These are phyloP conservation scores for Perca flavescens DNA, from an alignment of 2,113 vertebrate genomes.

Conservation along the genomic window DNA sequence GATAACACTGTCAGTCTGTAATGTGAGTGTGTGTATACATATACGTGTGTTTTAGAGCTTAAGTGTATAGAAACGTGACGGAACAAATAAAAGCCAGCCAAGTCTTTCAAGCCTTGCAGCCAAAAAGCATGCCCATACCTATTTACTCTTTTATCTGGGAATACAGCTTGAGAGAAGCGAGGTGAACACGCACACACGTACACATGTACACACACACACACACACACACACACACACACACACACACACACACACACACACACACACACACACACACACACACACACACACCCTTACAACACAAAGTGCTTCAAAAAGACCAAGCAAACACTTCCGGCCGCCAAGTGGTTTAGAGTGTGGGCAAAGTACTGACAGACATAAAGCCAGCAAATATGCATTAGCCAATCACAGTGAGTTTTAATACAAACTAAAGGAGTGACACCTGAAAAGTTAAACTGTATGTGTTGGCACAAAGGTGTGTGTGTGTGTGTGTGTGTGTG, in stretches of 20 bases:
- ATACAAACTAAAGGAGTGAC: conserved; percentile 45
- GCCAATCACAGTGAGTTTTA: conserved; percentile 14
- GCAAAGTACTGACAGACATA: conserved; percentile 32
- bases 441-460: conserved; percentile 53
- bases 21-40: conserved; percentile 16
- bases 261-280: conserved; percentile 11
- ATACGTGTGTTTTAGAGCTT: conserved; percentile 23
- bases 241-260: conserved; percentile 8
- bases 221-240: conserved; percentile 11
- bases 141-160: conserved; percentile 41
- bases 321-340: background rate
- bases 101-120: conserved; percentile 49
- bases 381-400: conserved; percentile 7
- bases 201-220: conserved; percentile 8
- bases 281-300: conserved; percentile 7
- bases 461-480: conserved; percentile 25
- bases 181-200: conserved; percentile 25
- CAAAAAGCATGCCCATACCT: conserved; percentile 68
- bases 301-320: conserved; percentile 14
- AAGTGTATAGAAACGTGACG: conserved; percentile 46
- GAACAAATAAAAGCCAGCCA: conserved; percentile 42
- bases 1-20: conserved; percentile 16
- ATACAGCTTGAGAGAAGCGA: conserved; percentile 17
- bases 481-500: background rate
- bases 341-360: conserved; percentile 21